Conservation (phyloP, 2,797 vertebrate species). For the Eurystomus glaucurus region DNA sequence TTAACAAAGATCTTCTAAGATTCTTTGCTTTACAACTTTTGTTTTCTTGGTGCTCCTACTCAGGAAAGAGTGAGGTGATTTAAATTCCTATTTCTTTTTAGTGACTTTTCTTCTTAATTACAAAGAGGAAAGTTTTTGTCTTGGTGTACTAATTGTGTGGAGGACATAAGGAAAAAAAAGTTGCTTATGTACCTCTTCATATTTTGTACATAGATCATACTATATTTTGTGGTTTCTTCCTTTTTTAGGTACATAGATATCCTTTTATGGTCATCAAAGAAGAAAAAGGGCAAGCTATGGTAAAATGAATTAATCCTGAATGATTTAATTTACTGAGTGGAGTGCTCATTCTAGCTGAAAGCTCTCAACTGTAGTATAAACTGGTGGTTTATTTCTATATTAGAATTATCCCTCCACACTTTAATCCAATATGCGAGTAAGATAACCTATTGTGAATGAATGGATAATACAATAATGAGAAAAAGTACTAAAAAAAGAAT, state of each 20-base stretch:
- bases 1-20: not conserved
- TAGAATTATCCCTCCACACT: not conserved
- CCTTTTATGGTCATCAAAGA: not conserved
- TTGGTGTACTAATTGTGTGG: not conserved
- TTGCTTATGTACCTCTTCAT: not conserved
- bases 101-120: not conserved
- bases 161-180: not conserved
- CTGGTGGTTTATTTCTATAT: not conserved
- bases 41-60: not conserved
- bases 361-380: not conserved
- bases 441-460: constrained; percentile 16
- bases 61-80: not conserved
- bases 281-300: not conserved
- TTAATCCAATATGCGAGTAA: constrained; percentile 16
- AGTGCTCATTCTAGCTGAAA: not conserved
- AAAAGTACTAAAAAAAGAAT: not conserved
- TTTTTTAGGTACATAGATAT: not conserved
- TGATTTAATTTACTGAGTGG: not conserved
- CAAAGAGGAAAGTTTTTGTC: not conserved
- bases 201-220: not conserved
- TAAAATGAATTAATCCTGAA: not conserved
- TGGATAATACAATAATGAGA: constrained; percentile 1
- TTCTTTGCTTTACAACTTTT: not conserved
- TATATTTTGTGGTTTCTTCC: not conserved
- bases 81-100: not conserved